Percentiles rank a stretch among this genome's conserved stretches.
Evolutionary conservation across 1,140 invertebrate species (phyloP).

Genomic region (Drosophila bocki): DNA sequence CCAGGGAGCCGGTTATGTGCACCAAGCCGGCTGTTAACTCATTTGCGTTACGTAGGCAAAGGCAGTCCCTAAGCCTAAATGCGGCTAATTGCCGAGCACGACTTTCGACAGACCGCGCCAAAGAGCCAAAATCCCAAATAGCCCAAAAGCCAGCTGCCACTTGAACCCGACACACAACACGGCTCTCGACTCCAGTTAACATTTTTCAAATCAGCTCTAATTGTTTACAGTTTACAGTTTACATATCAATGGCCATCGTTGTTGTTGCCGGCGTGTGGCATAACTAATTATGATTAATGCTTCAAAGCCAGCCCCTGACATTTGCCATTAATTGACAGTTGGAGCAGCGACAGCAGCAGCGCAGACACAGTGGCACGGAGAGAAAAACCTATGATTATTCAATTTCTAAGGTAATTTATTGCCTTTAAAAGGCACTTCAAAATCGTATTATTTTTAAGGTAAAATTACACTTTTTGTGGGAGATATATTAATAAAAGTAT

Average conservation of each 20-base stretch:
- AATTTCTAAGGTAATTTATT: background rate
- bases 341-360: constrained; percentile 37
- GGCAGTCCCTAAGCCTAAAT: constrained; percentile 58
- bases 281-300: constrained; percentile 83
- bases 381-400: constrained; percentile 5
- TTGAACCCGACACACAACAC: constrained; percentile 52
- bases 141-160: constrained; percentile 53
- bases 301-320: constrained; percentile 68
- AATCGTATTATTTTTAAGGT: no score
- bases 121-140: constrained; percentile 9
- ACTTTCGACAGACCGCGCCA: constrained; percentile 63
- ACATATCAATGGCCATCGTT: constrained; percentile 66
- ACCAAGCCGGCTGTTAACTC: constrained; percentile 50
- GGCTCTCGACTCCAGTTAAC: constrained; percentile 22
- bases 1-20: constrained; percentile 61
- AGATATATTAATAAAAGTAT: background rate
- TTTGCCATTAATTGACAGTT: constrained; percentile 76
- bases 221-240: constrained; percentile 81
- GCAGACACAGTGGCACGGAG: constrained; percentile 11
- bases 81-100: constrained; percentile 72
- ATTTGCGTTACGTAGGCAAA: constrained; percentile 65
- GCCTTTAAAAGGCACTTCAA: background rate
- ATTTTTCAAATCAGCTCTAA: constrained; percentile 76
- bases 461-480: background rate
- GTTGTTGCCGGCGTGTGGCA: constrained; percentile 69